Conservation (phyloP, 2,888 invertebrate species). For the Phaonia tiefii region DNA sequence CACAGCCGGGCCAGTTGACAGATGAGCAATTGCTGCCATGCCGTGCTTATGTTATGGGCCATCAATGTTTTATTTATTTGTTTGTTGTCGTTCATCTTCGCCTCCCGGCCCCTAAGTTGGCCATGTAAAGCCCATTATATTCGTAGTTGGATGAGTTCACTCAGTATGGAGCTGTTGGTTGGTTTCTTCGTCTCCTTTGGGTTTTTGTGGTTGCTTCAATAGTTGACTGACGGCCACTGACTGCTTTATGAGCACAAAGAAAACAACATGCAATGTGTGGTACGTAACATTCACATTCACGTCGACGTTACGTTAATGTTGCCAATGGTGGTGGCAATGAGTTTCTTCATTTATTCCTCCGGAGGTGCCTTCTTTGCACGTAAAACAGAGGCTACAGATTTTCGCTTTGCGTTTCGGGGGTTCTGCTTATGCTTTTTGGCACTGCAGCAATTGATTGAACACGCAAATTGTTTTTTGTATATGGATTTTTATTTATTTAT, state of each 20-base stretch:
- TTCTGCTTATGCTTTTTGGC: slow-evolving; percentile 32
- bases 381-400: slow-evolving; percentile 54
- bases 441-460: slow-evolving; percentile 59
- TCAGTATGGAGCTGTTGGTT: slow-evolving; percentile 30
- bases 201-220: slow-evolving; percentile 47
- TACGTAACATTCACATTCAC: slow-evolving; percentile 14
- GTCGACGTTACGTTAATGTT: slow-evolving; percentile 22
- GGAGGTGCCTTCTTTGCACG: slow-evolving; percentile 35
- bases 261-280: slow-evolving; percentile 58
- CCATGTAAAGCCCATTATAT: slow-evolving; percentile 38
- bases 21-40: slow-evolving; percentile 79
- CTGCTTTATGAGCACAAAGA: slow-evolving; percentile 67
- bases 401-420: slow-evolving; percentile 25
- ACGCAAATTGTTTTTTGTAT: slow-evolving; percentile 57
- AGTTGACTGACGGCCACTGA: slow-evolving; percentile 67
- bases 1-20: slow-evolving; percentile 72
- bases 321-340: slow-evolving; percentile 51
- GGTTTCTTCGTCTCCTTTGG: slow-evolving; percentile 31
- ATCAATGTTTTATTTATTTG: slow-evolving; percentile 62
- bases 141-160: slow-evolving; percentile 51
- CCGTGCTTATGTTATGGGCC: slow-evolving; percentile 64
- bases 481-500: too few relatives aligned
- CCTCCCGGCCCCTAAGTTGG: slow-evolving; percentile 12
- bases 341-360: slow-evolving; percentile 19
- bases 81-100: slow-evolving; percentile 23